Evolutionary conservation across 1,140 invertebrate genomes (phyloP).

Genomic region (Temnothorax nylanderi): DNA sequence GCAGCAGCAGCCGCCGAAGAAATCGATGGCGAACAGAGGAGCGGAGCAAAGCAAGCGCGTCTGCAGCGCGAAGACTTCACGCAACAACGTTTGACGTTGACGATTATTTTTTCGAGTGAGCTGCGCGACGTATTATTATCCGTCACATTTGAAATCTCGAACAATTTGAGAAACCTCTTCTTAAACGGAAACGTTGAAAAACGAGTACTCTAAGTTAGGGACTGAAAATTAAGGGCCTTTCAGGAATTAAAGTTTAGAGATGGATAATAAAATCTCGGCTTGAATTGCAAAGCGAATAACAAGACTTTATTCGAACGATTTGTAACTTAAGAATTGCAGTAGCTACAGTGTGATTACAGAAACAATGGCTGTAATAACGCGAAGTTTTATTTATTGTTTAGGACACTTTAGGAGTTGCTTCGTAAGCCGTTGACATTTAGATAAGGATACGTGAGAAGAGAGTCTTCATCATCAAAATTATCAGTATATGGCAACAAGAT

Average conservation of each 20-base stretch:
- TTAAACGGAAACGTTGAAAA: neutral
- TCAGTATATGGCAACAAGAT: neutral
- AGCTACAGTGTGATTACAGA: neutral
- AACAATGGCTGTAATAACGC: neutral
- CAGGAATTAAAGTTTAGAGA: neutral
- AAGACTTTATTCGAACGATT: neutral
- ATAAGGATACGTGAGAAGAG: neutral
- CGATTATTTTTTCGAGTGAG: neutral
- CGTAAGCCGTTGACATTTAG: neutral
- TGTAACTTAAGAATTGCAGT: neutral
- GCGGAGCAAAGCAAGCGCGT: slow-evolving; percentile 30
- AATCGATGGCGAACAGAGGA: slow-evolving; percentile 78
- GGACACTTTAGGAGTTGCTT: too few species aligned
- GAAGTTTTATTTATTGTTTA: neutral
- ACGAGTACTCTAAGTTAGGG: too few species aligned
- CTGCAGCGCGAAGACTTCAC: slow-evolving; percentile 39
- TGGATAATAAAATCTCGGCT: neutral
- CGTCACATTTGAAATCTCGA: neutral
- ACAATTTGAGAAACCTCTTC: neutral
- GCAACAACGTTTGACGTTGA: slow-evolving; percentile 9
- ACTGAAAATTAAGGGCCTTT: neutral
- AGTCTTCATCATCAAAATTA: neutral
- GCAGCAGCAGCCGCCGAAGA: slow-evolving; percentile 84
- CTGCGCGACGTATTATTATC: neutral
- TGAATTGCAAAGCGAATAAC: neutral